Base-by-base conservation (phyloP, 2,888 invertebrate species). In the Orthosia gothica region DNA sequence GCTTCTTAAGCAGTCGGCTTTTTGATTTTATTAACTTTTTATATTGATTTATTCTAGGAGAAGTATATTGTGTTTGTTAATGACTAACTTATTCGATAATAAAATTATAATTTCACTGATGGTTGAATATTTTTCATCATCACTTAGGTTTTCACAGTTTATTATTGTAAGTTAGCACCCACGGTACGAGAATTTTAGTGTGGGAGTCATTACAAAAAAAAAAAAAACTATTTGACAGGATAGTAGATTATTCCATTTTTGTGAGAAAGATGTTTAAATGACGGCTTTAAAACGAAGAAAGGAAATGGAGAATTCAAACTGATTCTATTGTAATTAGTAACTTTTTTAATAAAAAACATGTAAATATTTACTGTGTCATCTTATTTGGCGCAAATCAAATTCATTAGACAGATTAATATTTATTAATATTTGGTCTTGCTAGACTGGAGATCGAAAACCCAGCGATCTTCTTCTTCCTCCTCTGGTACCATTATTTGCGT, bases 301-400 rank as follows among this genome's bases (percentile, higher is more conserved):
- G 15, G n/a, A 26, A 12, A 2, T 40, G 7, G 52, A 26, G 0
- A 55, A 58, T 40, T n/a, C 5, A 63, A 63, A 76, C 68, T 76
- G 62, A 76, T 67, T 76, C 32, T 76, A 45, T 64, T 64, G 0
- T 49, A 64, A 49, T 40, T 20, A 13, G 13, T 20, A 63, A 15
- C 7, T 20, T 76, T 75, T 74, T 7, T 0, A 62, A 75, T 66
- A 76, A 76, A 76, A 52, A 64, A 40, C 54, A 16, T n/a, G 23
- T 5, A 54, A 45, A 49, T 0, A 32, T 26, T 26, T 16, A 26
- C 12, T 18, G n/a, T 54, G 45, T 57, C 1, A 5, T 12, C 0
- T 47, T 1, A 52, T n/a, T 65, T 71, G 45, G 9, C 20, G 40
- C 11, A 15, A 18, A 26, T 15, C 13, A 15, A 20, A 45, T 54